Evolutionary conservation across 23 tunicate genomes (phyloP).

Genomic region (Ascidia mentula): DNA sequence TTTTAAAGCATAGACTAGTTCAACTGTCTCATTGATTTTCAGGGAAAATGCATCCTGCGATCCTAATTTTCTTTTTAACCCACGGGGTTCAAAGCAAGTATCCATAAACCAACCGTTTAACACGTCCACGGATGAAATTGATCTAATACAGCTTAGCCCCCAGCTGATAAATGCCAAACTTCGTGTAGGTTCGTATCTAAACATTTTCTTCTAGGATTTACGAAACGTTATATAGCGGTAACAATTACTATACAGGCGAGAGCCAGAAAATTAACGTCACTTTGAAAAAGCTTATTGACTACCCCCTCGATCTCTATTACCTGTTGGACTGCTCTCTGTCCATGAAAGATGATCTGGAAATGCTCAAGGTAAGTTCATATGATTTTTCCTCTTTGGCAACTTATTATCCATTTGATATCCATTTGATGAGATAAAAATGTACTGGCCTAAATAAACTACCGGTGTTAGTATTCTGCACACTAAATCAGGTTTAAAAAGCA

Average conservation of each 20-base stretch:
- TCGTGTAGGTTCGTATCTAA: neutral
- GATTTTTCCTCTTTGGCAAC: no score
- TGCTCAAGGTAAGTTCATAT: slow-evolving; percentile 43
- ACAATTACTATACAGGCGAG: no score
- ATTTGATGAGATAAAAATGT: no score
- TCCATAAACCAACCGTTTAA: neutral
- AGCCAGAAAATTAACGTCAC: slow-evolving; percentile 41
- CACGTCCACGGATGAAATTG: neutral
- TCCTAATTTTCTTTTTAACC: no score
- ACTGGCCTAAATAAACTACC: no score
- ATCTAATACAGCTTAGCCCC: neutral
- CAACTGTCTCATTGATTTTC: neutral
- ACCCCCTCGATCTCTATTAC: slow-evolving; percentile 88
- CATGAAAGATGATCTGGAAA: slow-evolving; percentile 79
- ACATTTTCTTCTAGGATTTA: no score
- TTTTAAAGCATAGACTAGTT: neutral
- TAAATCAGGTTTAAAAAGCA: no score
- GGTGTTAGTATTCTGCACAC: no score
- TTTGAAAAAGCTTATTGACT: slow-evolving; percentile 64
- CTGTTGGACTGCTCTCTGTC: slow-evolving; percentile 82
- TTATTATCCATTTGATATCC: no score
- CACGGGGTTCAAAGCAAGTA: neutral
- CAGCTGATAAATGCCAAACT: neutral
- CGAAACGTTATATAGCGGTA: no score
- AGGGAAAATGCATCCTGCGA: no score